These are phyloP conservation scores for Actinia tenebrosa DNA, from an alignment of 64 coral and sea anemone genomes.

Conservation along the genomic window DNA sequence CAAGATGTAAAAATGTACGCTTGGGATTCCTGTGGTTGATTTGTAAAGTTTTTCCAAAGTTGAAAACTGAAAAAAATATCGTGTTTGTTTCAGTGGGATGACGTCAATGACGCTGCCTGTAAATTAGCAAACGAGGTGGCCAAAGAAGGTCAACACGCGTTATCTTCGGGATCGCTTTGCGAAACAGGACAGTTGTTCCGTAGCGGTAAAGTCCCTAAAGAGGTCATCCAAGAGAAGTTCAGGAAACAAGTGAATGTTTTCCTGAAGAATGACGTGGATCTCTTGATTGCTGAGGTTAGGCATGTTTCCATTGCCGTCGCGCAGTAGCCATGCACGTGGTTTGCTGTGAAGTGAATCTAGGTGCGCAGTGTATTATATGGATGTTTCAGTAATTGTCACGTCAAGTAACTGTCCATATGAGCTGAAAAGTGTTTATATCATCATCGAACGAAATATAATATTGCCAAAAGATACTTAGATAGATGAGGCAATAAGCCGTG, in stretches of 20 bases:
- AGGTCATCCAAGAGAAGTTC: constrained; percentile 53
- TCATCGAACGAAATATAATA: not conserved
- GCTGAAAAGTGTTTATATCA: too few species aligned
- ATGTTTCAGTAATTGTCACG: too few species aligned
- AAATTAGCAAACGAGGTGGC: constrained; percentile 48
- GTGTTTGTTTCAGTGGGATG: constrained; percentile 9
- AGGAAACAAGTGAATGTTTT: constrained; percentile 44
- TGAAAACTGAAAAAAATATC: not conserved
- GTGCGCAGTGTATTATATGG: not conserved
- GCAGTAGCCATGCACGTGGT: too few species aligned
- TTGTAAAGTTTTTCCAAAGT: not conserved
- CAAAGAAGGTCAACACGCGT: constrained; percentile 24
- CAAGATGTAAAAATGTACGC: too few species aligned
- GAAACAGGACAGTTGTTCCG: constrained; percentile 29
- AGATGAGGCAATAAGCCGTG: too few species aligned
- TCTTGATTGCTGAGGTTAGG: constrained; percentile 61
- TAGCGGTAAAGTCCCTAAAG: constrained; percentile 31
- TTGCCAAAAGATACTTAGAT: too few species aligned
- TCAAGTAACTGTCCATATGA: too few species aligned
- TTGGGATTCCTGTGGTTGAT: not conserved
- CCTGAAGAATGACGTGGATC: constrained; percentile 42
- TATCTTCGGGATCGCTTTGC: constrained; percentile 44
- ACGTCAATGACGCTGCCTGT: constrained; percentile 45
- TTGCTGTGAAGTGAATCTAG: not conserved
- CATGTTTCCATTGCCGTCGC: not conserved